Percentiles rank a stretch among this genome's conserved stretches.
Conservation (phyloP, 2,113 vertebrate genomes). For the Haplochromis vanheusdeni region DNA sequence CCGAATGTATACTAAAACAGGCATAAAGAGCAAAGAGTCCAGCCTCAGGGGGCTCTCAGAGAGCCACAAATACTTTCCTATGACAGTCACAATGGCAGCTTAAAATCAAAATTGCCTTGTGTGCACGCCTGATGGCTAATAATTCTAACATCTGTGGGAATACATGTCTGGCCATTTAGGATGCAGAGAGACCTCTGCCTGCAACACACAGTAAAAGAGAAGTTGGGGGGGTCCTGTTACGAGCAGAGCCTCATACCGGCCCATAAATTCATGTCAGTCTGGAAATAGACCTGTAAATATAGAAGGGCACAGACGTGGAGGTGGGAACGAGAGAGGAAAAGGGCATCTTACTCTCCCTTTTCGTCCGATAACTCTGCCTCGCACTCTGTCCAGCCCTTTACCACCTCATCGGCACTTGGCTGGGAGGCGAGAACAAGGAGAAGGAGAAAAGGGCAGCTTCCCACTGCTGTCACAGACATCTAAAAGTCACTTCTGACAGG, state of each 20-base stretch:
- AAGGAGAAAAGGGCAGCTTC: conserved; percentile 9
- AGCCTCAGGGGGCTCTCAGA: neutral
- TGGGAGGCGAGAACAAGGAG: neutral
- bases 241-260: conserved; percentile 6
- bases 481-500: neutral
- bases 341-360: conserved; percentile 1
- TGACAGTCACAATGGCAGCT: neutral
- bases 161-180: conserved; percentile 15
- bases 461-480: neutral
- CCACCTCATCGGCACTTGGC: neutral
- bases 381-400: neutral
- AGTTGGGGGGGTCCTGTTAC: neutral
- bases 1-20: neutral
- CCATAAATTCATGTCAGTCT: conserved; percentile 55
- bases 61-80: neutral
- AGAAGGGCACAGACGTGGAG: conserved; percentile 18
- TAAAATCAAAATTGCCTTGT: neutral
- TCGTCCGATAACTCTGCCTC: neutral
- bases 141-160: conserved; percentile 46
- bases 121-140: conserved; percentile 30
- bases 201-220: neutral
- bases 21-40: neutral
- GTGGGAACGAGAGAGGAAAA: conserved; percentile 42
- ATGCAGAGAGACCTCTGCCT: neutral
- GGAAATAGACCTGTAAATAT: conserved; percentile 68